Evolutionary conservation across 2,797 vertebrate genomes (phyloP), one percentile per base, ranked within the genome.

Genomic region (Halcyon leucocephala): DNA sequence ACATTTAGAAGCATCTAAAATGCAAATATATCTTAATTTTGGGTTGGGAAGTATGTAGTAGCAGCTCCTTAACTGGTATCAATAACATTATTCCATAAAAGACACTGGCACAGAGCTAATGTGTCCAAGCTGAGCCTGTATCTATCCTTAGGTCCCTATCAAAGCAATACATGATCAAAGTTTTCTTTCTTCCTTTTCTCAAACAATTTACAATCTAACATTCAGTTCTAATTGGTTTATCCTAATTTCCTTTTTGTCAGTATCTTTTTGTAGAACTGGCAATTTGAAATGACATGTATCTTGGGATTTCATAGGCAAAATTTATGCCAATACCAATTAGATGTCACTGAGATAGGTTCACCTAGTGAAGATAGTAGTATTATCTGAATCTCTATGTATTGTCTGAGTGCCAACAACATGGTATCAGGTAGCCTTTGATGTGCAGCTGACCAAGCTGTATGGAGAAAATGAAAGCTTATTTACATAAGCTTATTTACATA

Each of bases 81-180:
- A 70, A 52, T 55, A 95, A 41, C 35, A 31, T 46, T 84, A 81
- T 41, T 91, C 62, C 29, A 62, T 6, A 79, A 72, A 93, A 93
- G 51, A 71, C 55, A 78, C 37, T 62, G 46, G 31, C 48, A 69
- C 10, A 91, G 51, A 1, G 10, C n/a, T 86, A 69, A 81, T 18
- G 25, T 82, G 73, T 54, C 93, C 82, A 72, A 77, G 51, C 71
- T 67, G 41, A 89, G 72, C 58, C 35, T 6, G 1, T 78, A 78
- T 83, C 62, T 79, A 60, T 95, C 73, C 80, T 94, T 82, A 72
- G 83, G 82, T 90, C 33, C 29, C 39, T 84, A 73, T 94, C 93
- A 96, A 93, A 96, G 85, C 60, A 94, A n/a, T 26, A 48, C 66
- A 86, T 41, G 85, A 96, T 96, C 94, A 96, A 96, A 96, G 94